A percentile compares a stretch with the other conserved stretches of the same genome.
phyloP scores from a whole-genome alignment of 2,797 vertebrate genomes.

The Paramormyrops hopkinsi region DNA sequence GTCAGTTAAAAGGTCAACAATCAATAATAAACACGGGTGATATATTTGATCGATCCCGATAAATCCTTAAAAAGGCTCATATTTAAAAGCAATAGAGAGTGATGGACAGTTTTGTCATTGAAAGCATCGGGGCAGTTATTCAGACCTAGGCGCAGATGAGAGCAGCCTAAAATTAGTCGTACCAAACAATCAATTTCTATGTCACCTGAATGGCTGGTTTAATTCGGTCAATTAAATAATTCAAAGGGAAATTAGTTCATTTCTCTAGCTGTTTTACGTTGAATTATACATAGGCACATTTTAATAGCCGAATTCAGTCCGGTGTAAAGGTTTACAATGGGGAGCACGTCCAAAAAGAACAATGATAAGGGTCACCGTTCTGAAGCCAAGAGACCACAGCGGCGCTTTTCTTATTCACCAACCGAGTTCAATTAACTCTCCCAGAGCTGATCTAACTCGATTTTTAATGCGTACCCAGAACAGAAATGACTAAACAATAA shows the following conservation, averaged over 20 bases:
- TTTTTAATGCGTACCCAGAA: constrained; percentile 1
- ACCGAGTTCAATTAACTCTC: background rate
- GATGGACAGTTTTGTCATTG: background rate
- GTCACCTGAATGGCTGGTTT: constrained; percentile 11
- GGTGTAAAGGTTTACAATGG: background rate
- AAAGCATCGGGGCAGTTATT: background rate
- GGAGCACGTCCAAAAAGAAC: background rate
- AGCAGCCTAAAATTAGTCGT: constrained; percentile 9
- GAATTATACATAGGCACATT: background rate
- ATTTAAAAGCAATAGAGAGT: background rate
- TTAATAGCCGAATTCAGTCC: background rate
- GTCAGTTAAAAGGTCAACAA: background rate
- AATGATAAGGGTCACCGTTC: constrained; percentile 3
- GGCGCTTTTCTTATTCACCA: background rate
- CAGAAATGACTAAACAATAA: constrained; percentile 7
- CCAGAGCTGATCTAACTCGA: background rate
- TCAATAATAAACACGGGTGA: background rate
- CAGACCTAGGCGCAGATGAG: background rate
- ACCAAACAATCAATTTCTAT: constrained; percentile 15
- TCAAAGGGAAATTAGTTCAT: constrained; percentile 1
- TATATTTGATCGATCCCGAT: background rate
- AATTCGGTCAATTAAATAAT: constrained; percentile 11
- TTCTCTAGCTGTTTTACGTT: background rate
- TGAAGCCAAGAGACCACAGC: background rate
- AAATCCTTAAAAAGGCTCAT: background rate